Percentiles rank a stretch among this genome's conserved stretches.
phyloP scores from a whole-genome alignment of 2,797 vertebrate species.

The Helarctos malayanus region DNA sequence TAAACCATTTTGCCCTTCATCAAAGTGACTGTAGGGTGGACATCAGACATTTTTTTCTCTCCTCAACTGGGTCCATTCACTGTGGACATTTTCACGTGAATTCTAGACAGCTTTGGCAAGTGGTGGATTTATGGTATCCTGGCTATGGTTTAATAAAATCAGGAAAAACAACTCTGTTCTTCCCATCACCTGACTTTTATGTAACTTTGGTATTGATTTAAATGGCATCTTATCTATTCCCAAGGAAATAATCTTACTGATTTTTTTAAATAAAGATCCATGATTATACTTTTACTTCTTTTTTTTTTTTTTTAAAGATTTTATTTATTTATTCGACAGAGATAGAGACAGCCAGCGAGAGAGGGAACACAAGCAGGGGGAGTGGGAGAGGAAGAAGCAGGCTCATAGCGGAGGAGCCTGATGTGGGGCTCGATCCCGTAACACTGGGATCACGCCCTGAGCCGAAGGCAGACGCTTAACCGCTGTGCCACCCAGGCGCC shows the following conservation, averaged over 20 bases:
- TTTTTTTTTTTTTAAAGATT: no score
- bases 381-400: no score
- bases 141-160: background rate
- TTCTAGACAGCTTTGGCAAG: background rate
- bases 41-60: background rate
- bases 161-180: background rate
- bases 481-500: no score
- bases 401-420: no score
- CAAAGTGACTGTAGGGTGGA: background rate
- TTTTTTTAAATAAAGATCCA: background rate
- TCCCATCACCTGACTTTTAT: background rate
- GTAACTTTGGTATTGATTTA: background rate
- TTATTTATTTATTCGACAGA: no score
- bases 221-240: conserved; percentile 33
- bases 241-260: background rate
- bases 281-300: background rate
- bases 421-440: no score
- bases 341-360: no score
- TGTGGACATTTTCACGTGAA: background rate
- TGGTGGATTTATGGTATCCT: background rate
- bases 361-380: no score
- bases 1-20: background rate
- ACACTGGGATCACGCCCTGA: no score
- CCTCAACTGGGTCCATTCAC: background rate
- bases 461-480: no score